A percentile compares a stretch with the other conserved stretches of the same genome.
These are phyloP conservation scores for Drosophila vallismaia DNA, from an alignment of 2,888 invertebrate species.

Conservation along the genomic window DNA sequence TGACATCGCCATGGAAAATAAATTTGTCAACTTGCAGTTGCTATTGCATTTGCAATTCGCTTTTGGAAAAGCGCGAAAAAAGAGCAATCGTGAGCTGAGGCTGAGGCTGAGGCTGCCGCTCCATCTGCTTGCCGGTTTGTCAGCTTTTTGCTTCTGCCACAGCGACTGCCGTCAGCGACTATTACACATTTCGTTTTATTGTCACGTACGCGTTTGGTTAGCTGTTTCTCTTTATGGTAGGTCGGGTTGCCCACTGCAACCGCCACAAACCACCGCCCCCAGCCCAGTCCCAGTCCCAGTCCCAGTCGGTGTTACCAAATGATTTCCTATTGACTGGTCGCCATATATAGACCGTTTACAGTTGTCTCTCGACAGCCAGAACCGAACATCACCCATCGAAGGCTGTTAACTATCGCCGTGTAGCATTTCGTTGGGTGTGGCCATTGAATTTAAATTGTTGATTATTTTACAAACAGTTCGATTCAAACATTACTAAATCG, in stretches of 20 bases:
- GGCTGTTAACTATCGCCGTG: constrained; percentile 16
- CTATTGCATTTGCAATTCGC: constrained; percentile 62
- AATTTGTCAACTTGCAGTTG: constrained; percentile 76
- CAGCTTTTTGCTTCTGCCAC: constrained; percentile 18
- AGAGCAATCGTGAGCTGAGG: constrained; percentile 23
- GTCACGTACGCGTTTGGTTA: constrained; percentile 74
- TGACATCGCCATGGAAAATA: constrained; percentile 68
- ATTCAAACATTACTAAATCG: constrained; percentile 19
- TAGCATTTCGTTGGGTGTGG: constrained; percentile 24
- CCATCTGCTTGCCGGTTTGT: constrained; percentile 29
- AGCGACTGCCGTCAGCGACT: constrained; percentile 41
- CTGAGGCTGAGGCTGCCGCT: constrained; percentile 5
- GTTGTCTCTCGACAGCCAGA: constrained; percentile 33
- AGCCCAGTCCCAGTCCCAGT: constrained; percentile 5
- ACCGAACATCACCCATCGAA: constrained; percentile 22
- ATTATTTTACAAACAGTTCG: neutral
- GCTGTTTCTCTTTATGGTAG: constrained; percentile 70
- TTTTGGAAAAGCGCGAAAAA: constrained; percentile 27
- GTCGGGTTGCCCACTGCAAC: constrained; percentile 36
- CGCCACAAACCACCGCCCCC: neutral
- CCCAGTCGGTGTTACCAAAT: constrained; percentile 42
- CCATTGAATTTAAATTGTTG: constrained; percentile 26
- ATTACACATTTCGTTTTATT: constrained; percentile 79
- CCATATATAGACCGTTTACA: constrained; percentile 55
- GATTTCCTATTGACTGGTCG: constrained; percentile 57